Evolutionary conservation across 2,797 vertebrate species (phyloP).

Genomic region (Rachycentron canadum): DNA sequence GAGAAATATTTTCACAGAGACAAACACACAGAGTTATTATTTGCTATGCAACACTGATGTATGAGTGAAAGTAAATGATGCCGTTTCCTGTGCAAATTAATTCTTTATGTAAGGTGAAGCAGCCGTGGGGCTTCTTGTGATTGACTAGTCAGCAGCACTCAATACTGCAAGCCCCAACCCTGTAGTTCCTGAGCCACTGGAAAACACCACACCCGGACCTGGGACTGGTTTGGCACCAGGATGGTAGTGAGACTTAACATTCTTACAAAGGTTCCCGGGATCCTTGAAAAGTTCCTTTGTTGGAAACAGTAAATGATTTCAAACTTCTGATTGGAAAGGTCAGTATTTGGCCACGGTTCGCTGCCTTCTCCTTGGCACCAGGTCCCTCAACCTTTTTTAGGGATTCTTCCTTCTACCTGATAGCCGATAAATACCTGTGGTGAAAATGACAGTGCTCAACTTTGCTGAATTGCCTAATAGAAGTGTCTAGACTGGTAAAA

Average conservation of each 20-base stretch:
- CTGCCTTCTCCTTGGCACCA: neutral
- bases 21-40: neutral
- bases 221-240: neutral
- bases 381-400: neutral
- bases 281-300: neutral
- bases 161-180: neutral
- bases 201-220: neutral
- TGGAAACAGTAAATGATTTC: neutral
- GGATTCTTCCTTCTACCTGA: neutral
- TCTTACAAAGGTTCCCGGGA: neutral
- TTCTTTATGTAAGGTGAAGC: neutral
- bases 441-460: too few species aligned
- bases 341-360: neutral
- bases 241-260: neutral
- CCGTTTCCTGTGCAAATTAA: neutral
- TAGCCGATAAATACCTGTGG: too few species aligned
- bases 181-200: too few species aligned
- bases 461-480: too few species aligned
- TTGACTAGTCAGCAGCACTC: neutral
- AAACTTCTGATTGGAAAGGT: neutral
- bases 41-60: neutral
- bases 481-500: neutral
- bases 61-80: neutral
- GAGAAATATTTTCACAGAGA: neutral
- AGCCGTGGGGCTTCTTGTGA: neutral